Evolutionary conservation across 92 coral and sea anemone species (phyloP).

Genomic region (Desmophyllum pertusum): DNA sequence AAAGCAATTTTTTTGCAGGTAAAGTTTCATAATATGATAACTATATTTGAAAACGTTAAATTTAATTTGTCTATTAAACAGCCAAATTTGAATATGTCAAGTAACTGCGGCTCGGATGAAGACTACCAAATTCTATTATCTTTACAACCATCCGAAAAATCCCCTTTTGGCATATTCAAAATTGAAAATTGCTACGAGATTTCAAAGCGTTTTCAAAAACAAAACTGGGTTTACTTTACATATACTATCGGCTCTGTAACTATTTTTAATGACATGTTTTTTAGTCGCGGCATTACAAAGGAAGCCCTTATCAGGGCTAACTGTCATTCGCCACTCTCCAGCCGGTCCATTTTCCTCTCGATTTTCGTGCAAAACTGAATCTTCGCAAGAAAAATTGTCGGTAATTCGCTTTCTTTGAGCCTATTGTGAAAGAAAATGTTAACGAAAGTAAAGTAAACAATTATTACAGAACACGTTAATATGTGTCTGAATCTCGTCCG

Average conservation of each 20-base stretch:
- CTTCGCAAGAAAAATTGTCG: not conserved
- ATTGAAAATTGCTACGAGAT: not conserved
- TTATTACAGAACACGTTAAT: slow-evolving; percentile 5
- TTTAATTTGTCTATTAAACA: not conserved
- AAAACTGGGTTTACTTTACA: not conserved
- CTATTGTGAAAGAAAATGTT: slow-evolving; percentile 2
- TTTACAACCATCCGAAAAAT: not conserved
- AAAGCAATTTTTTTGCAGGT: not conserved
- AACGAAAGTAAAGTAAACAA: slow-evolving; percentile 21
- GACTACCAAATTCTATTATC: no score
- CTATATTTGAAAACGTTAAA: not conserved
- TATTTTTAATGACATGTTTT: not conserved
- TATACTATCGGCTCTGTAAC: not conserved
- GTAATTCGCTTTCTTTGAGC: slow-evolving; percentile 9
- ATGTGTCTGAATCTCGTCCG: slow-evolving; percentile 5
- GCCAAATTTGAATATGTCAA: not conserved
- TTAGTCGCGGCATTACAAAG: not conserved
- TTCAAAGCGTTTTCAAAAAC: not conserved
- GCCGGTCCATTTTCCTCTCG: not conserved
- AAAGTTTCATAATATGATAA: not conserved
- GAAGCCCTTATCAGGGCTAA: not conserved
- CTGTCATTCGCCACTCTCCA: not conserved
- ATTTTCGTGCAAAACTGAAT: not conserved
- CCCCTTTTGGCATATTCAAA: not conserved
- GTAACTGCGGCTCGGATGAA: not conserved